A percentile compares a stretch with the other conserved stretches of the same genome.
phyloP scores from a whole-genome alignment of 2,113 vertebrate species.

The Bubo blakistoni region DNA sequence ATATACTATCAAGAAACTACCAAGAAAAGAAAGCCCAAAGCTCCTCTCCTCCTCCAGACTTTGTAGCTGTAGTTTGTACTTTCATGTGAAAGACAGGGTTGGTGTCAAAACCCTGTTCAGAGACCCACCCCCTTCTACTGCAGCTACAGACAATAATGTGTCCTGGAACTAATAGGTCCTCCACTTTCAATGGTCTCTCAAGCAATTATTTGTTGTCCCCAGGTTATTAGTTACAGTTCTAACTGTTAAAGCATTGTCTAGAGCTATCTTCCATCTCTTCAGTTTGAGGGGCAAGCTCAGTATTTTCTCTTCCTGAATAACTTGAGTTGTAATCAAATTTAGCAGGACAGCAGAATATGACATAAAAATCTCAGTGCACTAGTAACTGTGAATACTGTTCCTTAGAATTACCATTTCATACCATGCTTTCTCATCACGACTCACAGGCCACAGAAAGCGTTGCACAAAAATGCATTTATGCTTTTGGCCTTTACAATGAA shows the following conservation, averaged over 20 bases:
- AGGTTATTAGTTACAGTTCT: background rate
- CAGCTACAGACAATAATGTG: background rate
- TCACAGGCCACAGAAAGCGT: background rate
- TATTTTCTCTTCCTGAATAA: background rate
- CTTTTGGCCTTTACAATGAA: background rate
- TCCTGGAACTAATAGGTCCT: background rate
- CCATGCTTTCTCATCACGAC: background rate
- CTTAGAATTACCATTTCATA: background rate
- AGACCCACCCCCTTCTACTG: background rate
- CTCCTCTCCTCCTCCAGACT: background rate
- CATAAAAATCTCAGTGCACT: background rate
- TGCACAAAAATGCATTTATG: background rate
- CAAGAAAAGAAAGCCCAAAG: background rate
- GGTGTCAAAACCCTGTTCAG: background rate
- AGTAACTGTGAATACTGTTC: background rate
- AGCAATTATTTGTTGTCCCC: background rate
- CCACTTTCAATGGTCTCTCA: background rate
- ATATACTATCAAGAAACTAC: background rate
- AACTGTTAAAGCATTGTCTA: background rate
- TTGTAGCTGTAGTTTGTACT: background rate
- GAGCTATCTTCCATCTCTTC: background rate
- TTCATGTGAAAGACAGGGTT: background rate
- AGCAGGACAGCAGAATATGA: background rate
- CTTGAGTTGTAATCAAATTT: background rate
- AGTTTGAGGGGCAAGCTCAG: background rate